Base-by-base conservation (phyloP, 2,113 vertebrate species). In the Mesocricetus auratus region DNA sequence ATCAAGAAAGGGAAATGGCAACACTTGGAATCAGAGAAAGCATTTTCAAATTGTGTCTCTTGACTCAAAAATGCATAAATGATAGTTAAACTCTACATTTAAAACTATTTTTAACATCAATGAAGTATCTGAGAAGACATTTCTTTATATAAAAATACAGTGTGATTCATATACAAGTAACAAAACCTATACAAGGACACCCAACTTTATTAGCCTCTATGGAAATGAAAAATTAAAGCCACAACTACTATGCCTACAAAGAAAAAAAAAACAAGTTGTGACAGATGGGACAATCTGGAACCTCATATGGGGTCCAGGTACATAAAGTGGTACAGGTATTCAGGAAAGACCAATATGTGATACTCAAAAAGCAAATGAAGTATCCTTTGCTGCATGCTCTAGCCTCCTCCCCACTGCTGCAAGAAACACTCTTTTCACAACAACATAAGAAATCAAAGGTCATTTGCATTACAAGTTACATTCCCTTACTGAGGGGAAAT, bases 161-260 rank as follows among this genome's bases (percentile, higher is more conserved):
- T 36, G 50, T 5, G 69, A 85, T 60, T 45, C 5, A 81, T 64
- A 79, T 10, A 45, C 4, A 69, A 83, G 82, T 29, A 19, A 50
- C 0, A 15, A 90, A 83, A 92, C 79, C 22, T 24, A 39, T n/a
- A 7, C 89, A 90, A 86, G 93, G 8, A 92, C 77, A 2, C 21
- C 82, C 17, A 73, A 73, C 0, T 71, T 60, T 19, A 90, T 68
- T 68, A 73, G 26, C 68, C 33, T 88, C 31, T 79, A 58, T 29
- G 74, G 15, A 92, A 96, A 94, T 88, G 13, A 19, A 78, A 90
- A 62, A 94, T 53, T 88, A 83, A 97, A 94, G 77, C 3, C 15
- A 42, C 36, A 90, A 45, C 4, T 7, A 74, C 33, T 9, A 78
- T 74, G 2, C 53, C 58, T 77, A 78, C 36, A n/a, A 94, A 75